Base-by-base conservation (phyloP, 2,113 vertebrate species). In the Phalacrocorax brasilianus region DNA sequence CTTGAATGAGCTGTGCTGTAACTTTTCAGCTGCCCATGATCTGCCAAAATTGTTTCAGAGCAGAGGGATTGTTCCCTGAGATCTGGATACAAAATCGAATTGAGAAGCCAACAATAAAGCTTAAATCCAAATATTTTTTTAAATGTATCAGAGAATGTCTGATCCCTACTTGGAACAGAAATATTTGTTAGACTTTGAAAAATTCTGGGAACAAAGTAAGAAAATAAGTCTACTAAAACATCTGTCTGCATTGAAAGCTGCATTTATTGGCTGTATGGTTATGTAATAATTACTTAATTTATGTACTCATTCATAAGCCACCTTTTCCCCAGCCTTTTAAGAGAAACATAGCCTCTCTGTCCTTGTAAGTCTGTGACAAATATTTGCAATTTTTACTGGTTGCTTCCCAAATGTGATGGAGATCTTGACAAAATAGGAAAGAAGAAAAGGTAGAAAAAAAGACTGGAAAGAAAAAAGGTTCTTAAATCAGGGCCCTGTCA, bases 401-500 rank as follows among this genome's bases (percentile, higher is more conserved):
- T 91, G 93, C 30, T 84, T 89, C 47, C 22, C 38, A 30, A 66
- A 52, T 35, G 16, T 47, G 63, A 10, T 68, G 50, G 91, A 89
- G 77, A 53, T 61, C 14, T 75, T 92, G 71, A 87, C 59, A 63
- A 56, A 83, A 85, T 28, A 55, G 17, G 38, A 85, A 91, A 76
- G 83, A 87, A 89, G 62, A 77, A 89, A 85, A 65, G 28, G 21
- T 79, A 12, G 45, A 27, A 40, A 59, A 71, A 33, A 22, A 12
- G 4, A 14, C 66, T 73, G 22, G 70, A 75, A 84, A 67, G 33
- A 47, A 59, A 79, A 74, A 67, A 23, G 1, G 1, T 79, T 85
- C 88, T 83, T 92, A 91, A 95, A 88, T 95, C 66, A 82, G 49
- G 59, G 80, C 68, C 73, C 63, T 91, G 89, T 92, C 95, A 93